phyloP scores from a whole-genome alignment of 1,140 invertebrate genomes.

The Ostrea edulis region DNA sequence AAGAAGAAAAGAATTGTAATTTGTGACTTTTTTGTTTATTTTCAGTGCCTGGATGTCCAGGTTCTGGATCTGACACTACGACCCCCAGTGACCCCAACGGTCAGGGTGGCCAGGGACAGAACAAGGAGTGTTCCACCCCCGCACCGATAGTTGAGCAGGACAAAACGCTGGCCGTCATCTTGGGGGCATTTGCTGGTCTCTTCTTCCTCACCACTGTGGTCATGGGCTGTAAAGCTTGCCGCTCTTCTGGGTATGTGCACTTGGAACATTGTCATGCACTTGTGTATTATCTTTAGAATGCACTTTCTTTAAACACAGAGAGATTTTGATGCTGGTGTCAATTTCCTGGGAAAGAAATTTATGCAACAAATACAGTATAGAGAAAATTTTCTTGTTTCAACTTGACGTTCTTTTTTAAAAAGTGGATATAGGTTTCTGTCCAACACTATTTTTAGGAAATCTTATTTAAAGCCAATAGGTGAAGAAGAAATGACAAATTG shows the following conservation, averaged over 20 bases:
- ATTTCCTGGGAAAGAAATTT: too few species aligned
- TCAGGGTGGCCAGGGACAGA: neutral
- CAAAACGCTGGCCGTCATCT: neutral
- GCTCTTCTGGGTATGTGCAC: neutral
- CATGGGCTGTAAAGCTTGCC: slow-evolving; percentile 11
- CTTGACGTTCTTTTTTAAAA: too few species aligned
- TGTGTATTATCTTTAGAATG: neutral
- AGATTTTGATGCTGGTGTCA: neutral
- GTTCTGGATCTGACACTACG: neutral
- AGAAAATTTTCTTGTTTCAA: too few species aligned
- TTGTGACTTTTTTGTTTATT: neutral
- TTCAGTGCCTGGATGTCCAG: neutral
- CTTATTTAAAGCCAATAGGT: too few species aligned
- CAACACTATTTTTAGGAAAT: too few species aligned
- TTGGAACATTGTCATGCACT: neutral
- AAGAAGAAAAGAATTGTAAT: too few species aligned
- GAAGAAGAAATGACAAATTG: too few species aligned
- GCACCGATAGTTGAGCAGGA: neutral
- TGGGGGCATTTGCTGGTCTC: neutral
- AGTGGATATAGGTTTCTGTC: too few species aligned
- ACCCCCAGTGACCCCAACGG: slow-evolving; percentile 7
- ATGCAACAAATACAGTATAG: too few species aligned
- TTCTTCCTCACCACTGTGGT: slow-evolving; percentile 22
- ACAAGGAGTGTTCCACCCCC: neutral
- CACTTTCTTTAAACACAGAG: neutral